Evolutionary conservation across 2,113 vertebrate species (phyloP).

Genomic region (Eulemur rufifrons): DNA sequence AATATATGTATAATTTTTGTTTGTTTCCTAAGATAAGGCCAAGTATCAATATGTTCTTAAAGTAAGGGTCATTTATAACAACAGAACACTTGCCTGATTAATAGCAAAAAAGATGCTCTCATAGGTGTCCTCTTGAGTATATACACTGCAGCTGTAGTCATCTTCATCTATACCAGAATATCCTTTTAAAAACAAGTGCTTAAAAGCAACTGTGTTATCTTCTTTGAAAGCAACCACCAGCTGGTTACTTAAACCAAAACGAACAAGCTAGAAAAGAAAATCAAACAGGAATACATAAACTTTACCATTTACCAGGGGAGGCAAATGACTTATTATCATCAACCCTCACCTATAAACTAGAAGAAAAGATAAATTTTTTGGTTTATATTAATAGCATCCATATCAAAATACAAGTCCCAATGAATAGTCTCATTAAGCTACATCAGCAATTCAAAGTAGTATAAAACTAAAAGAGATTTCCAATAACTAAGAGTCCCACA

Average conservation of each 20-base stretch:
- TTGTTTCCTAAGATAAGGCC: constrained; percentile 18
- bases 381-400: neutral
- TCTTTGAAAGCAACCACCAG: constrained; percentile 97
- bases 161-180: constrained; percentile 94
- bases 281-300: neutral
- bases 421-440: neutral
- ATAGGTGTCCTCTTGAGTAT: constrained; percentile 89
- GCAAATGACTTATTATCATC: neutral
- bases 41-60: neutral
- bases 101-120: constrained; percentile 91
- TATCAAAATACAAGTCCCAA: neutral
- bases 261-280: constrained; percentile 88
- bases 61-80: neutral
- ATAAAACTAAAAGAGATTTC: neutral
- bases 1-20: neutral
- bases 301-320: neutral
- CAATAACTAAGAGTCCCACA: neutral
- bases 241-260: constrained; percentile 97
- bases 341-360: neutral
- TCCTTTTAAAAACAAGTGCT: constrained; percentile 94
- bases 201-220: constrained; percentile 93
- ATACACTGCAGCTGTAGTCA: constrained; percentile 91
- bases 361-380: neutral
- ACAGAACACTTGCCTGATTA: constrained; percentile 89
- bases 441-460: neutral